Percentiles rank a stretch among this genome's conserved stretches.
These are phyloP conservation scores for Notodonta ziczac DNA, from an alignment of 2,888 invertebrate genomes.

Conservation along the genomic window DNA sequence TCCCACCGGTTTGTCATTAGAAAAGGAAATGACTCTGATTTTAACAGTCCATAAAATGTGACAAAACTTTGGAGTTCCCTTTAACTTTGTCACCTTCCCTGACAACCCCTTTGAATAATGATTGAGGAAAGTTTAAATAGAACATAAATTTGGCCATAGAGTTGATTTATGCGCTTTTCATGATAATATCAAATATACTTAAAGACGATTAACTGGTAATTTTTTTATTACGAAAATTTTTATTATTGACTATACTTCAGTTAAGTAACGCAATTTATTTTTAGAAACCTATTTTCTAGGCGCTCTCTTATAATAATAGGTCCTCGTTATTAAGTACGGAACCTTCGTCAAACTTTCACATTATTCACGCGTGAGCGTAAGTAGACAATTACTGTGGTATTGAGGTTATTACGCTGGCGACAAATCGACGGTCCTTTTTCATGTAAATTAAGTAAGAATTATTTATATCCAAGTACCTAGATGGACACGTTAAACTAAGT, in stretches of 20 bases:
- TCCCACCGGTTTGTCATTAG: background rate
- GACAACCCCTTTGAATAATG: conserved; percentile 1
- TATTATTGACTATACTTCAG: no score
- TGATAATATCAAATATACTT: background rate
- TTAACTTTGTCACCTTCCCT: background rate
- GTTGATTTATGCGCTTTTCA: background rate
- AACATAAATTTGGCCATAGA: background rate
- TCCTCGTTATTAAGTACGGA: background rate
- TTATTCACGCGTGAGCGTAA: background rate
- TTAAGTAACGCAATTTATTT: no score
- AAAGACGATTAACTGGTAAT: no score
- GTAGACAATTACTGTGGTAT: background rate
- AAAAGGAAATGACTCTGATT: background rate
- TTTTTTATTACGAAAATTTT: no score
- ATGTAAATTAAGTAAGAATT: background rate
- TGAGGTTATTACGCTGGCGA: background rate
- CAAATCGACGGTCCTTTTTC: background rate
- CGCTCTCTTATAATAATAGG: background rate
- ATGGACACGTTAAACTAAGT: background rate
- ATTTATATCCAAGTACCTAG: background rate
- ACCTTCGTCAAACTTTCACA: background rate
- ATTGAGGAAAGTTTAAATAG: background rate
- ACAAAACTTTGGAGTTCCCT: background rate
- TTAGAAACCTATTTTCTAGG: no score
- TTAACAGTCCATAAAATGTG: background rate